phyloP scores from a whole-genome alignment of 2,113 vertebrate genomes.

The Dromas ardeola region DNA sequence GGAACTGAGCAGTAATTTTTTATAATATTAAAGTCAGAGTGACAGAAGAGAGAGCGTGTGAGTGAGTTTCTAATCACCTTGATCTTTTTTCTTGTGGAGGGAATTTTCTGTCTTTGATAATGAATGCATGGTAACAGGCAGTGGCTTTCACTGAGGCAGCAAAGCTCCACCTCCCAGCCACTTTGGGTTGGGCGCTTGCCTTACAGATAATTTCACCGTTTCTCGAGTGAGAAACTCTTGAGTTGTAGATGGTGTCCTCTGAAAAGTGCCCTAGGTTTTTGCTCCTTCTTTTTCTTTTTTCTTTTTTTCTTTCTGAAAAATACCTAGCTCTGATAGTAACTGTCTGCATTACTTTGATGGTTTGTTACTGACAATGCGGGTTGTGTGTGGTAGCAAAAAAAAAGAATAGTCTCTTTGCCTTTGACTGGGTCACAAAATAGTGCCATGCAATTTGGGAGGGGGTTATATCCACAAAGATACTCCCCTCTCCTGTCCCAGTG shows the following conservation, averaged over 20 bases:
- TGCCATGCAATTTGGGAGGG: neutral
- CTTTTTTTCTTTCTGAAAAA: neutral
- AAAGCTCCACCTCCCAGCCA: neutral
- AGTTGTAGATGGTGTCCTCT: neutral
- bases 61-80: neutral
- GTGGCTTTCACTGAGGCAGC: neutral
- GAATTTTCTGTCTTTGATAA: neutral
- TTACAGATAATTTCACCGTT: neutral
- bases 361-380: neutral
- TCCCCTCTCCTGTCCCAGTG: neutral
- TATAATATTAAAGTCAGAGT: neutral
- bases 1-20: neutral
- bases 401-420: neutral
- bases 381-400: neutral
- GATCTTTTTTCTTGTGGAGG: no score
- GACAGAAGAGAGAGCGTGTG: neutral
- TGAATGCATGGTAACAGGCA: neutral
- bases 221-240: neutral
- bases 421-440: neutral
- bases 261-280: neutral
- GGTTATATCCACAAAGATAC: neutral
- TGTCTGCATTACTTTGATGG: neutral
- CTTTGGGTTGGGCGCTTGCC: neutral
- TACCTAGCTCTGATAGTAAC: neutral
- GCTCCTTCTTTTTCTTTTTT: fast-evolving